phyloP scores from a whole-genome alignment of 1,140 invertebrate species.

The Brachionus rotundiformis region DNA sequence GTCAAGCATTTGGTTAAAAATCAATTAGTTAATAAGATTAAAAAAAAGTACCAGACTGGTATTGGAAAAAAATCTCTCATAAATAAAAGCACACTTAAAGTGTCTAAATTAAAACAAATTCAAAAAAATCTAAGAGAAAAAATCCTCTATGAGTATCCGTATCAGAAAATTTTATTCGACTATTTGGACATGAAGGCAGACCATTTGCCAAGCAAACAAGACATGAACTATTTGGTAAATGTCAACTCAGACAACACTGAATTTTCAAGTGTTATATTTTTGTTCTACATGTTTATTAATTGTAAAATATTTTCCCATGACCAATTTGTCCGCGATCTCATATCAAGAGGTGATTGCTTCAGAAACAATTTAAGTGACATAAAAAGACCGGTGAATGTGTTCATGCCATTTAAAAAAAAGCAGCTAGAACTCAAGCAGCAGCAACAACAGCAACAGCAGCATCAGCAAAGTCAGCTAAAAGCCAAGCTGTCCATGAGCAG shows the following conservation, averaged over 20 bases:
- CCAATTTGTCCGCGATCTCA: slow-evolving; percentile 20
- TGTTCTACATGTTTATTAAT: slow-evolving; percentile 45
- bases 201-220: background rate
- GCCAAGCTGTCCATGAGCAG: background rate
- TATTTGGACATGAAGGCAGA: slow-evolving; percentile 26
- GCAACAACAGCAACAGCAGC: background rate
- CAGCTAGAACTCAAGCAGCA: background rate
- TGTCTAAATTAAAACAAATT: background rate
- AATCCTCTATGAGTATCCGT: slow-evolving; percentile 28
- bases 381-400: slow-evolving; percentile 9
- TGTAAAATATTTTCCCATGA: slow-evolving; percentile 51
- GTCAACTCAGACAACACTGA: background rate
- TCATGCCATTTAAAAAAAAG: slow-evolving; percentile 40
- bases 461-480: background rate
- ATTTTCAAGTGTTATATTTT: slow-evolving; percentile 2
- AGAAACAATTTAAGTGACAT: slow-evolving; percentile 37
- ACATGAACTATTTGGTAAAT: slow-evolving; percentile 17
- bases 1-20: background rate
- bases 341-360: slow-evolving; percentile 36
- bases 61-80: background rate
- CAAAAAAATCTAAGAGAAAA: slow-evolving; percentile 37
- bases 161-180: slow-evolving; percentile 44
- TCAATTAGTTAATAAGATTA: background rate
- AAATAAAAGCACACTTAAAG: background rate
- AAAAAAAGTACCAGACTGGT: background rate